phyloP scores from a whole-genome alignment of 2,888 invertebrate genomes.

The Lingula anatina region DNA sequence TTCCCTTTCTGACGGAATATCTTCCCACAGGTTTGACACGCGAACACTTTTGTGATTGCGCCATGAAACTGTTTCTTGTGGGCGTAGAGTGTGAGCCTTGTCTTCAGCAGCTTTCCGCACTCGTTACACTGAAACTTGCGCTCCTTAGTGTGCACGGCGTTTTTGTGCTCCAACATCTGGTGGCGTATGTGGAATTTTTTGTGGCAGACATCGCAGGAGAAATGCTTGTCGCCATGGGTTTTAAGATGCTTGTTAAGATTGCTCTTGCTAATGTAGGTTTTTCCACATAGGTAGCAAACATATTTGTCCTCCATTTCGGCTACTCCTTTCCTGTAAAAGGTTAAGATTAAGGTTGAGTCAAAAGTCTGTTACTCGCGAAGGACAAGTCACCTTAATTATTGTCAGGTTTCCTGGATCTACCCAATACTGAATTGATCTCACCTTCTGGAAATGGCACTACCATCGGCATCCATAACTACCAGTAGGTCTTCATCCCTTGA shows the following conservation, averaged over 20 bases:
- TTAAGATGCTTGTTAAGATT: slow-evolving; percentile 55
- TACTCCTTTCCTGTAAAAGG: slow-evolving; percentile 8
- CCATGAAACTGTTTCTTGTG: slow-evolving; percentile 53
- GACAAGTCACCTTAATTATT: no score
- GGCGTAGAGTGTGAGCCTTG: slow-evolving; percentile 53
- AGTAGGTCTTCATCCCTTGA: no score
- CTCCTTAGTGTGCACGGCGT: slow-evolving; percentile 50
- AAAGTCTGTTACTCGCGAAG: no score
- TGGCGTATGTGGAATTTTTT: slow-evolving; percentile 55
- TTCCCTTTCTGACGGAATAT: slow-evolving; percentile 55
- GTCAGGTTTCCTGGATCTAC: no score
- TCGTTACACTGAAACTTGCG: slow-evolving; percentile 46
- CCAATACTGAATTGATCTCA: no score
- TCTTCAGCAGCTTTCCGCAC: slow-evolving; percentile 55
- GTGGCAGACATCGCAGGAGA: slow-evolving; percentile 53
- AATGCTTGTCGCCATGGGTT: slow-evolving; percentile 49
- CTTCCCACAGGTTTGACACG: slow-evolving; percentile 54
- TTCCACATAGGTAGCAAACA: slow-evolving; percentile 56
- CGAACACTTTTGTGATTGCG: slow-evolving; percentile 34
- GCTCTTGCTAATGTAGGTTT: slow-evolving; percentile 49
- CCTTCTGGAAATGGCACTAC: no score
- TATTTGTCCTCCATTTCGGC: slow-evolving; percentile 18
- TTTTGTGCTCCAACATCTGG: slow-evolving; percentile 52
- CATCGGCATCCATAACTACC: no score
- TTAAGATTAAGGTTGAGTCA: no score